A percentile compares a stretch with the other conserved stretches of the same genome.
Evolutionary conservation across 2,113 vertebrate genomes (phyloP).

Genomic region (Zosterops hypoxanthus): DNA sequence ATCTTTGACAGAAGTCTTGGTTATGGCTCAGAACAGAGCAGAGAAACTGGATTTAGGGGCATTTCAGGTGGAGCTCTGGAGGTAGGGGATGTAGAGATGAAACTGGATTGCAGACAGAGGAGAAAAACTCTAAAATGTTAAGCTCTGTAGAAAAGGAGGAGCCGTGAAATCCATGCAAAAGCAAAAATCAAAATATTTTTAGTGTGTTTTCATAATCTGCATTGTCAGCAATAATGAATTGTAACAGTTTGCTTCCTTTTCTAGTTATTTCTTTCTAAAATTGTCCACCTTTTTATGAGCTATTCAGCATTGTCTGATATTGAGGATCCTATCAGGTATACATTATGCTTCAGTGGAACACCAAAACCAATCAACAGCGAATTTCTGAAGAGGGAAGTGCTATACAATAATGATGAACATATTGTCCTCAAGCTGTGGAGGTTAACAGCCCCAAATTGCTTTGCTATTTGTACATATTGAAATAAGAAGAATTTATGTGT

Average conservation of each 20-base stretch:
- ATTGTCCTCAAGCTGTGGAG: conserved; percentile 29
- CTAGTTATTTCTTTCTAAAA: background rate
- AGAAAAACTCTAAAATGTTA: background rate
- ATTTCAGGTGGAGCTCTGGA: background rate
- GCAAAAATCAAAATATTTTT: background rate
- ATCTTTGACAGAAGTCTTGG: background rate
- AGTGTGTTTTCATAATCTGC: background rate
- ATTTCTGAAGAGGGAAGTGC: conserved; percentile 13
- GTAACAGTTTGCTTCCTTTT: background rate
- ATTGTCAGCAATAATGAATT: background rate
- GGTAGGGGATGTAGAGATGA: no score
- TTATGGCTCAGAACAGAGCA: background rate
- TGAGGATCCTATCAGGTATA: background rate
- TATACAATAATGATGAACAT: background rate
- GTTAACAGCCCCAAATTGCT: conserved; percentile 39
- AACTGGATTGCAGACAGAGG: background rate
- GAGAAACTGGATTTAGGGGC: background rate
- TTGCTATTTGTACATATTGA: conserved; percentile 32
- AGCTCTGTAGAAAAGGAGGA: background rate
- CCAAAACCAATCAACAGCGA: background rate
- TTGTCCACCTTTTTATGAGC: background rate
- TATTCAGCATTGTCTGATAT: background rate
- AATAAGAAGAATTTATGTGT: conserved; percentile 32
- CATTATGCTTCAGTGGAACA: background rate
- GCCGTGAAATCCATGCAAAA: background rate